Evolutionary conservation across 1,140 invertebrate species (phyloP).

Genomic region (Dysdera silvatica): DNA sequence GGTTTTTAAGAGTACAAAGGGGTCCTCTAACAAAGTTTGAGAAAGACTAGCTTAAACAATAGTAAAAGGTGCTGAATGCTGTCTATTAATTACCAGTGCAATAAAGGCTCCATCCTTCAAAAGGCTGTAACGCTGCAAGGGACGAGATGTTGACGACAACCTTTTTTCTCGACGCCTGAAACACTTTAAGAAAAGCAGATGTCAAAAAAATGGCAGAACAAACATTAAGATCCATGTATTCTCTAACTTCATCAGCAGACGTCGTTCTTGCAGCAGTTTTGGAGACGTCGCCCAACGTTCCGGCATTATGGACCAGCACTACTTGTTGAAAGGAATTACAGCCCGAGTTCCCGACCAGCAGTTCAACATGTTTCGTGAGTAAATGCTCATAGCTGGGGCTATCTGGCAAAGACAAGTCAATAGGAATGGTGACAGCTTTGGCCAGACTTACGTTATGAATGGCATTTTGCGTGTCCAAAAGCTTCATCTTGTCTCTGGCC

Average conservation of each 20-base stretch:
- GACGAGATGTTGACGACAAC: conserved; percentile 82
- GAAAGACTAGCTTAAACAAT: too few relatives aligned
- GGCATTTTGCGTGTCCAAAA: conserved; percentile 54
- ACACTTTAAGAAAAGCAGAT: conserved; percentile 58
- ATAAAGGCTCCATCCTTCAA: conserved; percentile 68
- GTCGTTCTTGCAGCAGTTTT: conserved; percentile 47
- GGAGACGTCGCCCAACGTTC: conserved; percentile 66
- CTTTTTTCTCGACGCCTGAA: conserved; percentile 46
- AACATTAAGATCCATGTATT: conserved; percentile 71
- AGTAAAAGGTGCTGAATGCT: too few relatives aligned
- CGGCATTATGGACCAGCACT: conserved; percentile 83
- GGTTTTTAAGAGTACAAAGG: too few relatives aligned
- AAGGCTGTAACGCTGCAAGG: conserved; percentile 64
- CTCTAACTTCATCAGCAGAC: conserved; percentile 47
- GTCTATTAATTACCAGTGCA: conserved; percentile 79
- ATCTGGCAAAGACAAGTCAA: conserved; percentile 44
- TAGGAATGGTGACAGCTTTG: conserved; percentile 25
- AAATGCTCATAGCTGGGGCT: conserved; percentile 37
- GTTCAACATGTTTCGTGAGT: conserved; percentile 44
- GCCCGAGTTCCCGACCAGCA: conserved; percentile 53
- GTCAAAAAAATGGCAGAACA: conserved; percentile 69
- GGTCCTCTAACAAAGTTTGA: too few relatives aligned
- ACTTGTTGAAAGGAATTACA: conserved; percentile 60
- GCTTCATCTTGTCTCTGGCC: conserved; percentile 54
- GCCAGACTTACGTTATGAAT: conserved; percentile 45